A percentile compares a stretch with the other conserved stretches of the same genome.
Conservation (phyloP, 2,113 vertebrate species). For the Fregata magnificens region DNA sequence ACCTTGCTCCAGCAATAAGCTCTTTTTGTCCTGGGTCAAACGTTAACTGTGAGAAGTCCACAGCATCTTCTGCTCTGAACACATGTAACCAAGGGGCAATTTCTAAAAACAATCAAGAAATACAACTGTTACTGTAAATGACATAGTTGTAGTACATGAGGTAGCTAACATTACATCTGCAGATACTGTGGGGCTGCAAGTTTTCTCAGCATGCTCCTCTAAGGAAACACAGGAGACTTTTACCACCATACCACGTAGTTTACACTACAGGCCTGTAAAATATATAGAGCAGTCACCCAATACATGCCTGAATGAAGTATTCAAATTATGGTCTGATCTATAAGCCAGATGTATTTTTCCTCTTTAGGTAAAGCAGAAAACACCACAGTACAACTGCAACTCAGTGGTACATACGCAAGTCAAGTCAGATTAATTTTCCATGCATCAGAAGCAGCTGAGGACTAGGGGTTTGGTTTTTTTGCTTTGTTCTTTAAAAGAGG, state of each 20-base stretch:
- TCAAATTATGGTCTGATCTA: background rate
- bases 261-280: background rate
- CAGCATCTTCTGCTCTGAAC: conserved; percentile 90
- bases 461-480: background rate
- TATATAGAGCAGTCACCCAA: background rate
- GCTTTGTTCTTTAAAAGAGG: background rate
- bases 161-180: background rate
- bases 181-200: background rate
- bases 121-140: background rate
- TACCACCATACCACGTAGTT: background rate
- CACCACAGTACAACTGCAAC: background rate
- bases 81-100: conserved; percentile 92
- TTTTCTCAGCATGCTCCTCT: background rate
- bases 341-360: background rate
- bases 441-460: background rate
- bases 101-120: conserved; percentile 80
- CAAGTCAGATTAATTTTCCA: background rate
- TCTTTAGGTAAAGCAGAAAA: background rate
- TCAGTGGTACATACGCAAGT: background rate
- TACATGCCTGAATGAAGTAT: background rate
- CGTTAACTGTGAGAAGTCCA: conserved; percentile 96
- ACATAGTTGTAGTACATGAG: background rate
- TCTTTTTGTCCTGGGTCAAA: conserved; percentile 96
- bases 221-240: background rate
- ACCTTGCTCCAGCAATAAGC: conserved; percentile 97